A percentile compares a stretch with the other conserved stretches of the same genome.
Evolutionary conservation across 2,888 invertebrate genomes (phyloP).

Genomic region (Stenotaenia linearis): DNA sequence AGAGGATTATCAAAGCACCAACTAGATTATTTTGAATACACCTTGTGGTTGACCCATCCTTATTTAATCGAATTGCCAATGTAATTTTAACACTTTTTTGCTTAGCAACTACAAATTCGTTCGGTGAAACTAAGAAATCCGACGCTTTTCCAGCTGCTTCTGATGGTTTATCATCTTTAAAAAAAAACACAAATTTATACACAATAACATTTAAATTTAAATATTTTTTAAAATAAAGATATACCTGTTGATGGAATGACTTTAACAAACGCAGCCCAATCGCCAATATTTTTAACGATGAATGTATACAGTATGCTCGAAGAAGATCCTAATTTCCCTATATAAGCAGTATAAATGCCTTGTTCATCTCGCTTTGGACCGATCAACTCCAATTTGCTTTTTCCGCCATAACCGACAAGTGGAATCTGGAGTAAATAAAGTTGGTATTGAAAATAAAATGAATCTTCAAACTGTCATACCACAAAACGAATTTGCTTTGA

Average conservation of each 20-base stretch:
- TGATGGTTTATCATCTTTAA: neutral
- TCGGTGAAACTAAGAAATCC: neutral
- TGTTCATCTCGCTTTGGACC: neutral
- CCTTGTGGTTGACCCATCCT: too few species aligned
- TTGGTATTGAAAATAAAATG: neutral
- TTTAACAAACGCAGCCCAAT: conserved; percentile 26
- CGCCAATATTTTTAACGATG: neutral
- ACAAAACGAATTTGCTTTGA: neutral
- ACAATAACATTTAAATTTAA: too few species aligned
- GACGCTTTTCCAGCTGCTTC: neutral
- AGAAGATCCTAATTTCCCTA: neutral
- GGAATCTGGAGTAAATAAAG: conserved; percentile 1
- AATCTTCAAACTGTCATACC: neutral
- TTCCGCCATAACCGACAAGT: conserved; percentile 6
- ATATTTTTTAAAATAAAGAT: neutral
- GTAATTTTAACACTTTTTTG: neutral
- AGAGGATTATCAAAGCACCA: neutral
- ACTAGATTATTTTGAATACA: neutral
- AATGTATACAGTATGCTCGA: neutral
- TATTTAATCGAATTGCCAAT: neutral
- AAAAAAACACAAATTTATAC: neutral
- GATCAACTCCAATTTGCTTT: conserved; percentile 8
- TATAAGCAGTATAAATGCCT: neutral
- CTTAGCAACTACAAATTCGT: neutral
- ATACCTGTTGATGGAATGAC: neutral